These are phyloP conservation scores for Volucella bombylans DNA, from an alignment of 2,888 invertebrate genomes.

Conservation along the genomic window DNA sequence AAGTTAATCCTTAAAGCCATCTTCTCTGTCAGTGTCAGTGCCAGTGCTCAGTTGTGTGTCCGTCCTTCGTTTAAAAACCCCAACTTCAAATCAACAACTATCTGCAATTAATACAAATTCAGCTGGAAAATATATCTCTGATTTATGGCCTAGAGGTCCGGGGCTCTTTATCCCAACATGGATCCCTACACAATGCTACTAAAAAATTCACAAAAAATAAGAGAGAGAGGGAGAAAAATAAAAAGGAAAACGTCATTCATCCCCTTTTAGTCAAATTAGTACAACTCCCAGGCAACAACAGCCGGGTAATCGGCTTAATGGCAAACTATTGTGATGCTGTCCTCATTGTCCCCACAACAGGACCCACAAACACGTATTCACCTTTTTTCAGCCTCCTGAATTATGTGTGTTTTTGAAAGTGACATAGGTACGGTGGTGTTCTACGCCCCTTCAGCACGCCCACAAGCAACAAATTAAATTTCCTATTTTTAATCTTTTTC, in stretches of 20 bases:
- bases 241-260: slow-evolving; percentile 7
- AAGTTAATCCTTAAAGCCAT: neutral
- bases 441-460: neutral
- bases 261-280: slow-evolving; percentile 69
- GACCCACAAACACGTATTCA: slow-evolving; percentile 64
- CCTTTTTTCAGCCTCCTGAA: neutral
- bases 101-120: slow-evolving; percentile 66
- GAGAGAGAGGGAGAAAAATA: neutral
- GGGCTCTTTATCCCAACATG: slow-evolving; percentile 57
- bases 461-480: slow-evolving; percentile 65
- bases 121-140: slow-evolving; percentile 53
- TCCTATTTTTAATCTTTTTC: slow-evolving; percentile 58
- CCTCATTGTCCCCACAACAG: slow-evolving; percentile 64
- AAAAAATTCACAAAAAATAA: neutral
- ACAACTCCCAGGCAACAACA: slow-evolving; percentile 47
- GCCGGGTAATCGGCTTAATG: slow-evolving; percentile 68
- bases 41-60: neutral
- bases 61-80: slow-evolving; percentile 28
- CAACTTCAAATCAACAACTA: slow-evolving; percentile 61
- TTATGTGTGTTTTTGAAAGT: neutral
- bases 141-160: slow-evolving; percentile 52
- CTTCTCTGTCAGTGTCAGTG: too few relatives aligned
- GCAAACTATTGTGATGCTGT: slow-evolving; percentile 68
- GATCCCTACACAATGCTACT: slow-evolving; percentile 35
- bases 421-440: neutral